Conservation (phyloP, 2,888 invertebrate species). For the Lepidochitona cinerea region DNA sequence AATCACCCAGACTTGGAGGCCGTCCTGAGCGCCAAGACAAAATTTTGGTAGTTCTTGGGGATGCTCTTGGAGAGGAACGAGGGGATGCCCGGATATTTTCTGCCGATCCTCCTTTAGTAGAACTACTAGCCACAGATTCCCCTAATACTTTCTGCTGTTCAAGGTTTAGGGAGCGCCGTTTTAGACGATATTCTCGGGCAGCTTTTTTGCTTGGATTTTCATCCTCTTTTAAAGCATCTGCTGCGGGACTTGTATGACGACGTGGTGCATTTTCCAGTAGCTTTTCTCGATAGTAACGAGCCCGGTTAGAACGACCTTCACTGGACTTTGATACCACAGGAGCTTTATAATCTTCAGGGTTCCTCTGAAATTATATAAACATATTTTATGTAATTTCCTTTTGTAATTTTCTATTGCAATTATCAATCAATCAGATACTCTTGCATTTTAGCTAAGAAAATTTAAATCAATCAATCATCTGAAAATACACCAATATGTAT, state of each 20-base stretch:
- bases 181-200: slow-evolving; percentile 47
- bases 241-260: slow-evolving; percentile 2
- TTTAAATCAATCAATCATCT: too few relatives aligned
- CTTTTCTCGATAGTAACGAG: slow-evolving; percentile 1
- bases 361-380: slow-evolving; percentile 42
- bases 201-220: slow-evolving; percentile 13
- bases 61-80: neutral
- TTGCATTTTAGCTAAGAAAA: too few relatives aligned
- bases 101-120: neutral
- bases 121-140: neutral
- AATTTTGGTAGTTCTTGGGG: neutral
- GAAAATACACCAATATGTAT: too few relatives aligned
- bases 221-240: neutral
- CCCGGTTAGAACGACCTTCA: slow-evolving; percentile 6
- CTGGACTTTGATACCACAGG: slow-evolving; percentile 42
- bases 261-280: neutral
- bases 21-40: neutral
- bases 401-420: too few relatives aligned
- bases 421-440: too few relatives aligned
- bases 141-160: slow-evolving; percentile 23
- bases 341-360: slow-evolving; percentile 55
- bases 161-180: slow-evolving; percentile 47
- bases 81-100: neutral
- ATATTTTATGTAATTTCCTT: too few relatives aligned
- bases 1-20: neutral